Evolutionary conservation across 2,113 vertebrate genomes (phyloP).

Genomic region (Callochromis pleurospilus): DNA sequence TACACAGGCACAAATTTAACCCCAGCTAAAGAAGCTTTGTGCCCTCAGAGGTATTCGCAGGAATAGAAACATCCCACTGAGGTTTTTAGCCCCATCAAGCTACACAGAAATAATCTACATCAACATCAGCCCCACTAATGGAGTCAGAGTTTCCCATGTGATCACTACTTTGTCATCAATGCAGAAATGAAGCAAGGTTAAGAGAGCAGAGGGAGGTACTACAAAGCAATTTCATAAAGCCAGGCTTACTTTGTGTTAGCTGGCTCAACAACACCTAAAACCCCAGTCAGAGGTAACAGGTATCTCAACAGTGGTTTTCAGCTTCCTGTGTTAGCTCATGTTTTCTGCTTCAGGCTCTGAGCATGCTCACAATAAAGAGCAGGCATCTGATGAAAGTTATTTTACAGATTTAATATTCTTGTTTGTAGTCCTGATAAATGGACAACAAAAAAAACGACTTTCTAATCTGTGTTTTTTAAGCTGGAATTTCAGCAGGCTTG

Average conservation of each 20-base stretch:
- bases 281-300: background rate
- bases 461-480: background rate
- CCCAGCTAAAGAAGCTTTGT: background rate
- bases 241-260: background rate
- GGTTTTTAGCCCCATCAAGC: background rate
- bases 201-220: background rate
- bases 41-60: constrained; percentile 19
- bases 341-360: background rate
- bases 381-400: background rate
- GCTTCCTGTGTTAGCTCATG: background rate
- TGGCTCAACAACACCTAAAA: background rate
- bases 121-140: background rate
- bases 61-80: background rate
- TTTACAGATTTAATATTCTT: background rate
- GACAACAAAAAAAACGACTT: background rate
- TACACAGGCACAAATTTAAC: background rate
- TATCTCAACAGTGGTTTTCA: background rate
- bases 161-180: background rate
- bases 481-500: background rate
- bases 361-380: background rate
- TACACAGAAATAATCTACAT: background rate
- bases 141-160: background rate
- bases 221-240: background rate
- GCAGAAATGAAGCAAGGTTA: background rate
- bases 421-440: background rate